A percentile compares a stretch with the other conserved stretches of the same genome.
These are phyloP conservation scores for Anomalospiza imberbis DNA, from an alignment of 2,797 vertebrate genomes.

Conservation along the genomic window DNA sequence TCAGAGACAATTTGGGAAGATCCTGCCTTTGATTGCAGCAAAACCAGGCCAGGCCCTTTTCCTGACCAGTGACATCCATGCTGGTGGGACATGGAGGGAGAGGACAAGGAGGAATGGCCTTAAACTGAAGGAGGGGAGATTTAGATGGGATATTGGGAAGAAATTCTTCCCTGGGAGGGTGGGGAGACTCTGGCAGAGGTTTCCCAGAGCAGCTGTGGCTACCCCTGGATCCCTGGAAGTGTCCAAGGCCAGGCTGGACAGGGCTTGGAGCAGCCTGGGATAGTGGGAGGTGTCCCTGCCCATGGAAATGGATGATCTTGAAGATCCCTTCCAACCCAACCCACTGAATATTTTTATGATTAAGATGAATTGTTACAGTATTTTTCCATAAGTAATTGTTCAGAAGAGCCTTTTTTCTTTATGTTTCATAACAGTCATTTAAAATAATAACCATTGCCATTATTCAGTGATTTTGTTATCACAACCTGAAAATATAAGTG, in stretches of 20 bases:
- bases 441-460: not conserved
- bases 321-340: not conserved
- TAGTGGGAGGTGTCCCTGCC: accelerated
- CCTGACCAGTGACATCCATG: accelerated
- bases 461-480: not conserved
- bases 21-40: no score
- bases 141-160: not conserved
- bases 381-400: not conserved
- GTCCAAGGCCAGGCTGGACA: accelerated
- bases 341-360: not conserved
- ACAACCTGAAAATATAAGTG: not conserved
- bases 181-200: accelerated
- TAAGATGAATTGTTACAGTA: not conserved
- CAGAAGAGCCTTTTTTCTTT: not conserved
- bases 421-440: not conserved
- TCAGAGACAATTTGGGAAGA: not conserved
- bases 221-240: not conserved
- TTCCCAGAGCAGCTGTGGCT: not conserved
- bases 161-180: not conserved
- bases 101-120: not conserved
- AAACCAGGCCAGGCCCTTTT: not conserved
- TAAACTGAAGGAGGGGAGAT: not conserved
- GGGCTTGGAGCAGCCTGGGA: not conserved
- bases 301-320: not conserved
- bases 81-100: accelerated